Percentiles rank a stretch among this genome's conserved stretches.
phyloP scores from a whole-genome alignment of 92 coral and sea anemone genomes.

The Zoanthus sociatus region DNA sequence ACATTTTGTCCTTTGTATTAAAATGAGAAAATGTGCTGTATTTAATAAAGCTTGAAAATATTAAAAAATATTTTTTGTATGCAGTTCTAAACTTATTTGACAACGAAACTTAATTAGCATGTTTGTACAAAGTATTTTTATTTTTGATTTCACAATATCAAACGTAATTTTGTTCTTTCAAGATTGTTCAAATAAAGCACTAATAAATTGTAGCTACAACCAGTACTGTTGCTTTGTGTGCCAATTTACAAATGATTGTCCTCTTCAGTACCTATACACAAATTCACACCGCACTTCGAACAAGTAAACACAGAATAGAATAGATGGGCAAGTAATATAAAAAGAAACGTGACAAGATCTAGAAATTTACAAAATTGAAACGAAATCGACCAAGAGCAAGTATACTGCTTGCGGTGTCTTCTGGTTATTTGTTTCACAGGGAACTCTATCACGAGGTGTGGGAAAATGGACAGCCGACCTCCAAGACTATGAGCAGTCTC shows the following conservation, averaged over 20 bases:
- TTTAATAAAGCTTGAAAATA: not conserved
- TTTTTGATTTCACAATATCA: not conserved
- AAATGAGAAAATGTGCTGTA: not conserved
- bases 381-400: no score
- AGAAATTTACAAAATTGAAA: no score
- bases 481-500: no score
- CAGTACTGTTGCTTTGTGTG: not conserved
- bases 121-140: not conserved
- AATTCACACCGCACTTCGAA: conserved; percentile 3
- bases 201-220: not conserved
- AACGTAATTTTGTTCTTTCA: not conserved
- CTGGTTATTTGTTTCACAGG: no score
- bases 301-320: not conserved
- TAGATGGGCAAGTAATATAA: no score
- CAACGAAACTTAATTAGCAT: not conserved
- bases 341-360: no score
- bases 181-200: not conserved
- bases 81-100: not conserved
- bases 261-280: not conserved
- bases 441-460: no score
- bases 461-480: no score
- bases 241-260: not conserved
- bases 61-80: no score
- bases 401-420: no score
- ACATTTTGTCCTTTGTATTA: not conserved